phyloP scores from a whole-genome alignment of 1,140 invertebrate species.

The Drosophila truncata region DNA sequence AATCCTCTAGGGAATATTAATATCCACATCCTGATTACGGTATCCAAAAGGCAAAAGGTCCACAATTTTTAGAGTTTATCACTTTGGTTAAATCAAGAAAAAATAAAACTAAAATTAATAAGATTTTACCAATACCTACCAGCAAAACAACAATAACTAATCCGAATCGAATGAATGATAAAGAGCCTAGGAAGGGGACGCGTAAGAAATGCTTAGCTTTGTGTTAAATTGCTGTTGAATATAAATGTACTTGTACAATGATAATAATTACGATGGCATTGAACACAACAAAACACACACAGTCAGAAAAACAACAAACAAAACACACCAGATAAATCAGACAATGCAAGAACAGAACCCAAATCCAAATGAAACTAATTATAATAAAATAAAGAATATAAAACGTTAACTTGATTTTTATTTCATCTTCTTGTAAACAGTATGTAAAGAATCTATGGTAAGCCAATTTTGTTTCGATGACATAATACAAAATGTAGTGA shows the following conservation, averaged over 20 bases:
- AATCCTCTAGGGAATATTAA: constrained; percentile 42
- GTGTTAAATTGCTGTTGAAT: constrained; percentile 85
- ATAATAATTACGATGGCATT: constrained; percentile 73
- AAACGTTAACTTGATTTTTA: constrained; percentile 52
- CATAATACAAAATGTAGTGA: neutral
- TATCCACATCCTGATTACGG: constrained; percentile 15
- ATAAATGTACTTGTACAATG: constrained; percentile 84
- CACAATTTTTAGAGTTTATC: constrained; percentile 11
- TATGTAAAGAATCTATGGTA: neutral
- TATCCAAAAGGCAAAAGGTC: constrained; percentile 10
- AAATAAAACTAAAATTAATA: neutral
- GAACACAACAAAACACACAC: constrained; percentile 39
- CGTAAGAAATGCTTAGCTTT: constrained; percentile 82
- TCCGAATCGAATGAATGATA: constrained; percentile 17
- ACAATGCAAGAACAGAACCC: constrained; percentile 57
- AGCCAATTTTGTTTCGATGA: constrained; percentile 1
- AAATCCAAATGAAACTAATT: constrained; percentile 68
- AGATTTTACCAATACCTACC: constrained; percentile 26
- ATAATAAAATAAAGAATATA: constrained; percentile 80
- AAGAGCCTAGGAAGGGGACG: constrained; percentile 33
- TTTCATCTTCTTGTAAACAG: neutral
- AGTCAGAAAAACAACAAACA: constrained; percentile 34
- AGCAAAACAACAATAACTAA: constrained; percentile 27
- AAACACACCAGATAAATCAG: constrained; percentile 38
- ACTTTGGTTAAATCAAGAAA: constrained; percentile 4